Base-by-base conservation (phyloP, 30 jellyfish, hydroid and myxozoan genomes). In the Phacellophora camtschatica region DNA sequence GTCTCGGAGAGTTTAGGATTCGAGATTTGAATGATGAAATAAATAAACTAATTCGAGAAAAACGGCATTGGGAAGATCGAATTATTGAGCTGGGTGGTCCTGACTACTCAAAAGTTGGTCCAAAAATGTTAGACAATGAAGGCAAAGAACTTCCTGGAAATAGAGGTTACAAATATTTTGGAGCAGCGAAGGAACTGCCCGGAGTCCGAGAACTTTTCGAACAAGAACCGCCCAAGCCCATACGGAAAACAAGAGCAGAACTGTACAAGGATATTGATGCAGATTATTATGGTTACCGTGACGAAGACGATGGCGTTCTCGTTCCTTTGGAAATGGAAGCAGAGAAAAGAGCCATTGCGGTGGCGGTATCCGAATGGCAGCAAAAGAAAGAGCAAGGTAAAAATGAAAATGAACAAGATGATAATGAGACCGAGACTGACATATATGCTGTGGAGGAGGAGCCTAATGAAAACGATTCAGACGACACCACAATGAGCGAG, bases 131-230 rank as follows among this genome's bases (percentile, higher is more conserved):
- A 23, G 99, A 95, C 66, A 94, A 74, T 55, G 97, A 95, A 62
- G 99, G 99, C 7, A 95, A 87, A 49, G 99, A 95, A 64, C 77
- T 95, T 23, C 97, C 97, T 0, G 97, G 97, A 1, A 87, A 89
- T 72, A 71, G 97, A 19, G 99, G 99, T 4, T 95, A 95, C 54
- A 95, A 88, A 79, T 88, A 87, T 42, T 95, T 95, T 72, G 99
- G 99, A 15, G 99, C 99, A 15, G 97, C 99, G 36, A 88, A 66
- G 41, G 99, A 95, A 31, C 86, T 95, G 35, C 99, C 99, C 0
- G 99, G 99, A n/a, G 99, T 95, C 4, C 83, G 95, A 24, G 99
- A 95, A 58, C 91, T 95, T 7, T 95, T 95, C 39, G 99, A 95
- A 29, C 96, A 90, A 71, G 96, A 90, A 48, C 98, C 99, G 8